These are phyloP conservation scores for Loris lydekkerianus DNA, from an alignment of 2,797 vertebrate genomes.

Conservation along the genomic window DNA sequence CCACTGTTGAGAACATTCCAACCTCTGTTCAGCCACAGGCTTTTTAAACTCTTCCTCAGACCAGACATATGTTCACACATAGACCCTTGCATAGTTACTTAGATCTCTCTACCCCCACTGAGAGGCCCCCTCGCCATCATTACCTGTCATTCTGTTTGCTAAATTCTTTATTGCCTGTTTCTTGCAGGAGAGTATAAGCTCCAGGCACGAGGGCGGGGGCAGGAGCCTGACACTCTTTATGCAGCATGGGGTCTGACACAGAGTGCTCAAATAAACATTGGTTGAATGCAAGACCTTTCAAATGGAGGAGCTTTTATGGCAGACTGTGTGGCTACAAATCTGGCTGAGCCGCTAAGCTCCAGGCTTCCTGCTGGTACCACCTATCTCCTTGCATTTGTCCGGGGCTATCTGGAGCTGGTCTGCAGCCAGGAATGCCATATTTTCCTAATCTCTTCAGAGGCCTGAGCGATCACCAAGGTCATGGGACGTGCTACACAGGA, in stretches of 20 bases:
- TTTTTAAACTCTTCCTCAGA: not conserved
- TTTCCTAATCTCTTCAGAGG: constrained; percentile 69
- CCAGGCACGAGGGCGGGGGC: not conserved
- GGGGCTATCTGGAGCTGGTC: constrained; percentile 56
- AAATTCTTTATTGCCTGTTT: not conserved
- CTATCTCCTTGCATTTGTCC: not conserved
- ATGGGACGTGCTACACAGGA: not conserved
- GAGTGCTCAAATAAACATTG: not conserved
- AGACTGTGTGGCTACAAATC: not conserved
- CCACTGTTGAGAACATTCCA: not conserved
- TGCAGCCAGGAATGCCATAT: constrained; percentile 72
- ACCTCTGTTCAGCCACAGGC: not conserved
- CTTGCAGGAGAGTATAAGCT: not conserved
- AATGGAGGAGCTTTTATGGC: not conserved
- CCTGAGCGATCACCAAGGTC: constrained; percentile 21
- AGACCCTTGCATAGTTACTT: not conserved
- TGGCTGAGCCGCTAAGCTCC: constrained; percentile 34
- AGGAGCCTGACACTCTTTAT: not conserved
- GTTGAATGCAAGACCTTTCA: constrained; percentile 15
- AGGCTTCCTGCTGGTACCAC: not conserved
- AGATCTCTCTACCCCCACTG: not conserved
- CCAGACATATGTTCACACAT: not conserved
- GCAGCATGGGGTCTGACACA: not conserved
- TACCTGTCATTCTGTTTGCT: not conserved
- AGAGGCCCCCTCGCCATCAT: not conserved